phyloP scores from a whole-genome alignment of 2,888 invertebrate species.

The Machimus atricapillus region DNA sequence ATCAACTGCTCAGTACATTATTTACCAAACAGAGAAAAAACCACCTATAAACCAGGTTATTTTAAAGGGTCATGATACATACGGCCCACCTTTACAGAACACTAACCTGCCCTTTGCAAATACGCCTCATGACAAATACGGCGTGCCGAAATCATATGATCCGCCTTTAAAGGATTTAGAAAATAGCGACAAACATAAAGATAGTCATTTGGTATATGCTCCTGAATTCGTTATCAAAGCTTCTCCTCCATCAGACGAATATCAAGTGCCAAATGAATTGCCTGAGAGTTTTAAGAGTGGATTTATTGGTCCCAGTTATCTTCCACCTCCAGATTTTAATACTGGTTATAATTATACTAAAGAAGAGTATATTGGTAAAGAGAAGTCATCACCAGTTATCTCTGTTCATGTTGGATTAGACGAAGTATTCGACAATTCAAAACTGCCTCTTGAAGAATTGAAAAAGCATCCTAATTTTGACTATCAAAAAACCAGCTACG shows the following conservation, averaged over 20 bases:
- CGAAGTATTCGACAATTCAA: neutral
- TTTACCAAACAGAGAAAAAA: neutral
- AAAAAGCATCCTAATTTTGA: constrained; percentile 56
- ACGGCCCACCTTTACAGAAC: neutral
- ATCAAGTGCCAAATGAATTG: neutral
- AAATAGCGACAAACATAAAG: neutral
- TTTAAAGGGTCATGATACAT: neutral
- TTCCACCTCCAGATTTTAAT: constrained; percentile 18
- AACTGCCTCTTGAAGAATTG: constrained; percentile 57
- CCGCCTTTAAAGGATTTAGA: neutral
- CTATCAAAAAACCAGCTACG: constrained; percentile 60
- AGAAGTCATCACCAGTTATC: constrained; percentile 54
- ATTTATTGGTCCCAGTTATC: constrained; percentile 3
- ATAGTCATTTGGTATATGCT: neutral
- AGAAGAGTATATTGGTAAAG: constrained; percentile 43
- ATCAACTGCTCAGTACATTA: neutral
- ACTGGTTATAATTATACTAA: neutral
- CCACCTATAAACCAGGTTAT: neutral
- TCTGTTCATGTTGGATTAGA: neutral
- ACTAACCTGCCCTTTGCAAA: neutral
- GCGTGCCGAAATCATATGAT: neutral
- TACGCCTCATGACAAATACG: neutral
- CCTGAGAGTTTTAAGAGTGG: constrained; percentile 9
- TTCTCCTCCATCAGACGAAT: neutral
- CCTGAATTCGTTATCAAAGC: neutral